Conservation (phyloP, 2,113 vertebrate species). For the Pholis gunnellus region DNA sequence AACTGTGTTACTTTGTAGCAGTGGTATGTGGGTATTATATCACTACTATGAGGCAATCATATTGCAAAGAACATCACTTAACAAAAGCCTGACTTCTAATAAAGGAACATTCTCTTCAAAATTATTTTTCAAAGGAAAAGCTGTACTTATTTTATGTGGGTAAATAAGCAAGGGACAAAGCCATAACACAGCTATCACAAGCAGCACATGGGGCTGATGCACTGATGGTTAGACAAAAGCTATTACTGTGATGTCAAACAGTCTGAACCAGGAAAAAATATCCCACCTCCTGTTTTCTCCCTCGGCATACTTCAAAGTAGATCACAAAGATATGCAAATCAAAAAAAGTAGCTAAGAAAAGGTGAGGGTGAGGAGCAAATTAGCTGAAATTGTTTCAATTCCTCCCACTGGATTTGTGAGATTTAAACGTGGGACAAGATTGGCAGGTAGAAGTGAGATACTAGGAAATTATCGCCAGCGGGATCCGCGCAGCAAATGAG, state of each 20-base stretch:
- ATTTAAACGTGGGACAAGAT: slow-evolving; percentile 70
- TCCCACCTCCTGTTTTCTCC: slow-evolving; percentile 53
- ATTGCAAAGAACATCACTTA: slow-evolving; percentile 6
- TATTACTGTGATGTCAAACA: slow-evolving; percentile 70
- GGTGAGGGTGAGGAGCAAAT: slow-evolving; percentile 72
- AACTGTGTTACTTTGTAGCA: not conserved
- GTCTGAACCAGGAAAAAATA: slow-evolving; percentile 52
- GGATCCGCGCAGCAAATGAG: slow-evolving; percentile 53
- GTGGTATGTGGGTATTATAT: not conserved
- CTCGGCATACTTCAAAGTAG: slow-evolving; percentile 65
- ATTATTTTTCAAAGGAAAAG: slow-evolving; percentile 37
- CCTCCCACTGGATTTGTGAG: slow-evolving; percentile 65
- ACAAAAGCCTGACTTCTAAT: slow-evolving; percentile 45
- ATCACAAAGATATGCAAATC: slow-evolving; percentile 64
- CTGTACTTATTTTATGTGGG: slow-evolving; percentile 41
- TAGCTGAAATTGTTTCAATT: slow-evolving; percentile 72
- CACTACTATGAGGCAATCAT: not conserved
- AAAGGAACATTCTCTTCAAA: slow-evolving; percentile 33
- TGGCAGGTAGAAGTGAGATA: slow-evolving; percentile 58
- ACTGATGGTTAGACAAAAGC: slow-evolving; percentile 52
- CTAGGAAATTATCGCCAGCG: slow-evolving; percentile 61
- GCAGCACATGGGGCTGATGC: slow-evolving; percentile 12
- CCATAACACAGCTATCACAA: slow-evolving; percentile 40
- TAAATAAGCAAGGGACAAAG: slow-evolving; percentile 60
- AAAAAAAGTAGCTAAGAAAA: slow-evolving; percentile 60